Percentiles rank a stretch among this genome's conserved stretches.
Conservation (phyloP, 2,113 vertebrate genomes). For the Excalfactoria chinensis region DNA sequence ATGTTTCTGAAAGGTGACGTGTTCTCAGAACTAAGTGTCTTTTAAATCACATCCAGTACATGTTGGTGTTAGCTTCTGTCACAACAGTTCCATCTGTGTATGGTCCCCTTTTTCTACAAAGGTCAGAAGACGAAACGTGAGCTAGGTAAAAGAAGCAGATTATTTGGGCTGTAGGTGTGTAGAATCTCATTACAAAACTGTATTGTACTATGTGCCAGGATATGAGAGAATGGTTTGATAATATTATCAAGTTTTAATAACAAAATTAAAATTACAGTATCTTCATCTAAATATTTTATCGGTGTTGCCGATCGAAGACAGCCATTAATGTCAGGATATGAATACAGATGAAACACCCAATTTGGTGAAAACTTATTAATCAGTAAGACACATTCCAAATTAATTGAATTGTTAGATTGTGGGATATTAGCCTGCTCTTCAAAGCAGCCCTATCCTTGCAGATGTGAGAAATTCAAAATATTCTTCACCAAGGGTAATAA, state of each 20-base stretch:
- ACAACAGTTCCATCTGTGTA: not conserved
- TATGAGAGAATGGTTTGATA: not conserved
- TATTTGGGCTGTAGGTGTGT: not conserved
- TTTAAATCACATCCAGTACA: not conserved
- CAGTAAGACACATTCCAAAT: not conserved
- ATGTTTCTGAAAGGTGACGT: not conserved
- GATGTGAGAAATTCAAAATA: not conserved
- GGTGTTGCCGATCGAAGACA: not conserved
- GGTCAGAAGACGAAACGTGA: not conserved
- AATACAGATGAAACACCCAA: not conserved
- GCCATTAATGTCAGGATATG: not conserved
- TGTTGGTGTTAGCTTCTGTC: not conserved
- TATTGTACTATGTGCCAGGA: not conserved
- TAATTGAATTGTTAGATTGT: conserved; percentile 35
- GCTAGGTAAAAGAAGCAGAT: not conserved
- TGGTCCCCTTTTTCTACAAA: not conserved
- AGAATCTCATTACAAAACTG: not conserved
- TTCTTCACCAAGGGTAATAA: not conserved
- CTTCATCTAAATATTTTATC: conserved; percentile 41
- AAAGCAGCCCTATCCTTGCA: not conserved
- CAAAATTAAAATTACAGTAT: not conserved
- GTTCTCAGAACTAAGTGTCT: not conserved
- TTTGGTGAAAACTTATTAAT: conserved; percentile 30
- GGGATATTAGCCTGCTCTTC: not conserved
- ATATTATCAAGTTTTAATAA: conserved; percentile 16